Conservation (phyloP, 2,113 vertebrate species). For the Ptychochromis oligacanthus region DNA sequence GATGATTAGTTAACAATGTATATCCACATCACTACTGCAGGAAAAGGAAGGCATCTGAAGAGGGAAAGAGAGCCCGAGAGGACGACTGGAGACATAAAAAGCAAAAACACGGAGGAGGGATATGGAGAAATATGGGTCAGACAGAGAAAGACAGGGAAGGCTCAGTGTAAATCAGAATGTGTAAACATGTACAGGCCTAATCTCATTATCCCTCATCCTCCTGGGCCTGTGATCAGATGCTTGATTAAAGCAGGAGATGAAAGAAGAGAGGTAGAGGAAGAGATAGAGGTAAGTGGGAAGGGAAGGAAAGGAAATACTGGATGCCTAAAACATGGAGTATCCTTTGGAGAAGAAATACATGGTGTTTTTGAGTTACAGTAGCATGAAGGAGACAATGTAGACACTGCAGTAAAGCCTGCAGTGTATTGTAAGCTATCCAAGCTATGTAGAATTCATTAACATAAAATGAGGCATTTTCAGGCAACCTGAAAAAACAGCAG, state of each 20-base stretch:
- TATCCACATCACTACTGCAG: background rate
- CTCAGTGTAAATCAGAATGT: slow-evolving; percentile 72
- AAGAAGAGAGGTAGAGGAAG: slow-evolving; percentile 42
- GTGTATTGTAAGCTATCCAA: background rate
- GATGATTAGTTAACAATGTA: slow-evolving; percentile 27
- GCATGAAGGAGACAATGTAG: background rate
- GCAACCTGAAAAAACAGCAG: background rate
- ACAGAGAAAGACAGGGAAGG: slow-evolving; percentile 58
- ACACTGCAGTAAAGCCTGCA: background rate
- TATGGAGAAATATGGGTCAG: slow-evolving; percentile 70
- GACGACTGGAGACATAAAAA: slow-evolving; percentile 45
- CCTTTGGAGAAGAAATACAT: background rate
- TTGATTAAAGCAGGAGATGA: slow-evolving; percentile 66
- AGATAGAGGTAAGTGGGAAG: slow-evolving; percentile 21
- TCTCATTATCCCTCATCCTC: slow-evolving; percentile 72
- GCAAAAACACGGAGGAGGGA: slow-evolving; percentile 48
- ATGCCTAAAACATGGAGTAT: background rate
- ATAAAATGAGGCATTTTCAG: background rate
- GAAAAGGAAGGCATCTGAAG: slow-evolving; percentile 7
- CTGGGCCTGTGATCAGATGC: slow-evolving; percentile 56
- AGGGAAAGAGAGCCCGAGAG: slow-evolving; percentile 17
- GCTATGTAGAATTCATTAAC: background rate
- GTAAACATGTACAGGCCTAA: slow-evolving; percentile 76
- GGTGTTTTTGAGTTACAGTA: background rate
- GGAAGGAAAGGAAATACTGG: slow-evolving; percentile 1